Base-by-base conservation (phyloP, 2,113 vertebrate genomes). In the Platanista minor region DNA sequence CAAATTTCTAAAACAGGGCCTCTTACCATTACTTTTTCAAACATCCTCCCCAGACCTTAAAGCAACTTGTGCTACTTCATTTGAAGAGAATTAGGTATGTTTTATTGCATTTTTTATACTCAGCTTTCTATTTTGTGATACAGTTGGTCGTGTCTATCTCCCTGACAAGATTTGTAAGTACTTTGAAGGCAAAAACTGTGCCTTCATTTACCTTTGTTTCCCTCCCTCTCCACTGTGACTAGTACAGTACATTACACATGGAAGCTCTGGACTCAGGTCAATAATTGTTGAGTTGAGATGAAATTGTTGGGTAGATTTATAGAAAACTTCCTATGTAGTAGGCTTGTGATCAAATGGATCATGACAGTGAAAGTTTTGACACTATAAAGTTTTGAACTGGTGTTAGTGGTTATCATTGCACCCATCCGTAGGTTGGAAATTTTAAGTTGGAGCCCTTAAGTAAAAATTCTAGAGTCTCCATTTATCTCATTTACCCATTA, bases 11-110 rank as follows among this genome's bases (percentile, higher is more conserved):
- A 97, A 94, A 78, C 3, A 23, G 92, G 33, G 89, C 12, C 14
- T 96, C 31, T 82, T 61, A 25, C 6, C 13, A 46, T 93, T 59
- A 95, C 7, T 54, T 90, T 93, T 96, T 80, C 83, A 95, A 41
- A 78, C 33, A 80, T 83, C 57, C 1, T 92, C 71, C 36, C 27
- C 62, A 59, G 85, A 91, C 81, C 41, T 61, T 90, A 46, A 88
- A 95, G 77, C 71, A 83, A 83, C 7, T 78, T 67, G 7, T 95
- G 52, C 91, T 78, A 33, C 25, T 88, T 92, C 41, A 39, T 59
- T 78, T 84, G 33, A 90, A 87, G 57, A 94, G 54, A 95, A 46
- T 3, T 49, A 46, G 27, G 9, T 87, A 41, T 13, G 6, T 41
- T 85, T 85, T 57, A 54, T 33, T 78, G 49, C 12, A 20, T 89